Percentiles rank a stretch among this genome's conserved stretches.
Evolutionary conservation across 2,113 vertebrate species (phyloP).

Genomic region (Todiramphus chloris): DNA sequence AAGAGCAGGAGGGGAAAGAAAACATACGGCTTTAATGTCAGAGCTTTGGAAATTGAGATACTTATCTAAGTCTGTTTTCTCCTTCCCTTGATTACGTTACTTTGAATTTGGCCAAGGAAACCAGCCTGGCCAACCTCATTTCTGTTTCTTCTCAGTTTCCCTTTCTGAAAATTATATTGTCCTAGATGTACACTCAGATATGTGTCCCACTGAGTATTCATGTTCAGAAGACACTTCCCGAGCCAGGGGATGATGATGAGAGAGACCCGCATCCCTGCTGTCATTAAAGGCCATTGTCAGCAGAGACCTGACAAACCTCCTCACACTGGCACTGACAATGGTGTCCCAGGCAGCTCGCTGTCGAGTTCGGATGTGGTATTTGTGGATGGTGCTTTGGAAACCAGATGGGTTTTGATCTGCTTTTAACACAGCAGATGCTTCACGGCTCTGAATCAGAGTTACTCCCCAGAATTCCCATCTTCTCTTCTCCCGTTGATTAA

Average conservation of each 20-base stretch:
- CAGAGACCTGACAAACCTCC: neutral
- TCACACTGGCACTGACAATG: neutral
- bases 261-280: neutral
- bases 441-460: neutral
- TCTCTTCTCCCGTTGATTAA: neutral
- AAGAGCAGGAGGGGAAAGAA: constrained; percentile 44
- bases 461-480: neutral
- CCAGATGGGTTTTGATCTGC: neutral
- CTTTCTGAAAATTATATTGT: neutral
- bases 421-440: neutral
- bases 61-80: constrained; percentile 41
- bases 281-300: neutral
- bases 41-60: constrained; percentile 42
- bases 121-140: neutral
- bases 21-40: constrained; percentile 30
- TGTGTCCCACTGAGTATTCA: neutral
- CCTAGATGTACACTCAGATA: neutral
- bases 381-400: neutral
- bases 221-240: neutral
- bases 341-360: neutral
- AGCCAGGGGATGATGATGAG: neutral
- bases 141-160: constrained; percentile 12
- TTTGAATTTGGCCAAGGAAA: constrained; percentile 25
- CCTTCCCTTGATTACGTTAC: constrained; percentile 17
- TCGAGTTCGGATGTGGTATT: neutral